Evolutionary conservation across 1,140 invertebrate species (phyloP).

Genomic region (Mactra quadrangularis): DNA sequence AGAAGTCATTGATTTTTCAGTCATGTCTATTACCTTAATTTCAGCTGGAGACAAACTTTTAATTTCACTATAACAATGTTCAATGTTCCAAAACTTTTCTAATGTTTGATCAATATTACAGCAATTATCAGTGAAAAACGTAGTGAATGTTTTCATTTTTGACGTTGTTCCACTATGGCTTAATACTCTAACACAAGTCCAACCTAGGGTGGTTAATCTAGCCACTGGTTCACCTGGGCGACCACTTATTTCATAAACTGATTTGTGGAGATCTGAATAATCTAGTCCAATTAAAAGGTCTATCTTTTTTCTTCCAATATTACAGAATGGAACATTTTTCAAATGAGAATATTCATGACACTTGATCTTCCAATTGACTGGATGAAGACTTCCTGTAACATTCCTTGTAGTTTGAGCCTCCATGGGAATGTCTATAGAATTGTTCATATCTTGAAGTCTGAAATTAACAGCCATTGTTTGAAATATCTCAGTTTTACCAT

Average conservation of each 20-base stretch:
- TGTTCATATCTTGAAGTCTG: slow-evolving; percentile 32
- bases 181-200: slow-evolving; percentile 9
- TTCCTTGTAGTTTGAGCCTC: slow-evolving; percentile 31
- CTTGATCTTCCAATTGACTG: slow-evolving; percentile 42
- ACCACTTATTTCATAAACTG: slow-evolving; percentile 1
- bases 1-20: not conserved
- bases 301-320: not conserved
- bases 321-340: slow-evolving; percentile 2
- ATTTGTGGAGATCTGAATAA: slow-evolving; percentile 11
- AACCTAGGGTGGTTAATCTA: slow-evolving; percentile 24
- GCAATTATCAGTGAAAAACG: too few species aligned
- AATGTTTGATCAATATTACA: not conserved
- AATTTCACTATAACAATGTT: not conserved
- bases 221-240: slow-evolving; percentile 26
- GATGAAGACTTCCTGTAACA: slow-evolving; percentile 52
- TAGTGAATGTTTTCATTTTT: not conserved
- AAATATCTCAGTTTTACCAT: slow-evolving; percentile 55
- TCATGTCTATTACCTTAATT: too few species aligned
- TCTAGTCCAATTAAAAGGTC: slow-evolving; percentile 27
- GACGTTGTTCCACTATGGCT: not conserved
- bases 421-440: not conserved
- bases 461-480: slow-evolving; percentile 63
- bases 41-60: too few species aligned
- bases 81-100: slow-evolving; percentile 16
- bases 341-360: too few species aligned